A percentile compares a stretch with the other conserved stretches of the same genome.
phyloP scores from a whole-genome alignment of 2,797 vertebrate genomes.

The Anolis apletophallus region DNA sequence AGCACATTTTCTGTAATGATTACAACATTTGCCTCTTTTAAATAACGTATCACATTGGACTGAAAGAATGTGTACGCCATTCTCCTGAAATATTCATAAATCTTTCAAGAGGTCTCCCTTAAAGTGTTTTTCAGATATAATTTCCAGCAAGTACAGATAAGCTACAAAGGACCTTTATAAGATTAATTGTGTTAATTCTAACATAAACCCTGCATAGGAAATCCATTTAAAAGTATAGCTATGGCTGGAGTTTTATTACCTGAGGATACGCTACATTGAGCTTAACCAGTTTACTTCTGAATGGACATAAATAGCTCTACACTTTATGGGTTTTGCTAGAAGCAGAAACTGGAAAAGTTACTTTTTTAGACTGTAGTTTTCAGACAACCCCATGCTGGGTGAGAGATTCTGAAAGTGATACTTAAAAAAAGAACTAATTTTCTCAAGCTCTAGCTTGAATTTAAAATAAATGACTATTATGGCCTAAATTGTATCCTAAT shows the following conservation, averaged over 20 bases:
- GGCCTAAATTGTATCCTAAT: no score
- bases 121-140: conserved; percentile 47
- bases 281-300: background rate
- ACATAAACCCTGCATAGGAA: background rate
- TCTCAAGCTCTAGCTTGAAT: background rate
- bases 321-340: no score
- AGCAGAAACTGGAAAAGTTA: no score
- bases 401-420: no score
- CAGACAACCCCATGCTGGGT: no score
- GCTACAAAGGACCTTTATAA: conserved; percentile 23
- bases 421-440: no score
- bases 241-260: background rate
- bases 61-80: conserved; percentile 29
- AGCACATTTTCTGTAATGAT: conserved; percentile 44
- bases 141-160: conserved; percentile 45
- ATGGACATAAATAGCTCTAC: background rate
- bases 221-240: background rate
- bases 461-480: background rate
- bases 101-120: conserved; percentile 43
- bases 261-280: no score
- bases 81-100: conserved; percentile 43
- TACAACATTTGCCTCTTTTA: conserved; percentile 44
- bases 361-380: no score
- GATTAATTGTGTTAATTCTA: conserved; percentile 44
- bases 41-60: conserved; percentile 26